Conservation (phyloP, 1,140 invertebrate genomes). For the Drusus annulatus region DNA sequence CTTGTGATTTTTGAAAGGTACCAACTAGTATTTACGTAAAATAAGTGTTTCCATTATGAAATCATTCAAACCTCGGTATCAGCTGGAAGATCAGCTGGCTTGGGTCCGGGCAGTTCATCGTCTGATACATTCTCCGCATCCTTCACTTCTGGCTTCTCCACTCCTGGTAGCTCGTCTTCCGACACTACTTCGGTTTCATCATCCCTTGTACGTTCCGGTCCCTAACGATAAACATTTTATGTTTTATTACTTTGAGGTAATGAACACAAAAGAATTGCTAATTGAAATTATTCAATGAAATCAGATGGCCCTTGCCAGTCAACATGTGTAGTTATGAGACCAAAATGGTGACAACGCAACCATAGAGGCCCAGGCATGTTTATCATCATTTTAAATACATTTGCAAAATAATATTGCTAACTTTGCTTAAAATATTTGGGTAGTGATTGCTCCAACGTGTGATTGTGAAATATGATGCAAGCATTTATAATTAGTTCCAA, state of each 20-base stretch:
- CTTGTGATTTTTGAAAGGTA: too few species aligned
- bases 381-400: conserved; percentile 58
- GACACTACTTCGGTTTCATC: conserved; percentile 86
- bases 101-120: conserved; percentile 82
- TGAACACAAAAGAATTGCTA: too few species aligned
- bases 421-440: too few species aligned
- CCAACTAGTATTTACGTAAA: too few species aligned
- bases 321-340: conserved; percentile 47
- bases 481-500: too few species aligned
- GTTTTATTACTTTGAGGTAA: too few species aligned
- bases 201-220: conserved; percentile 44
- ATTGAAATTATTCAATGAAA: background rate
- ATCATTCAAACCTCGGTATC: conserved; percentile 78
- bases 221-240: background rate
- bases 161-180: conserved; percentile 83
- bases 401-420: too few species aligned
- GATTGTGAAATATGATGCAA: too few species aligned
- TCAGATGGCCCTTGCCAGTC: conserved; percentile 60
- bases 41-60: too few species aligned
- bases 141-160: conserved; percentile 70
- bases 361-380: conserved; percentile 47
- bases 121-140: conserved; percentile 68
- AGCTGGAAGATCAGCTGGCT: conserved; percentile 82
- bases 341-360: conserved; percentile 54
- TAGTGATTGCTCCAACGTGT: too few species aligned